phyloP scores from a whole-genome alignment of 2,888 invertebrate species.

The Timema cristinae region DNA sequence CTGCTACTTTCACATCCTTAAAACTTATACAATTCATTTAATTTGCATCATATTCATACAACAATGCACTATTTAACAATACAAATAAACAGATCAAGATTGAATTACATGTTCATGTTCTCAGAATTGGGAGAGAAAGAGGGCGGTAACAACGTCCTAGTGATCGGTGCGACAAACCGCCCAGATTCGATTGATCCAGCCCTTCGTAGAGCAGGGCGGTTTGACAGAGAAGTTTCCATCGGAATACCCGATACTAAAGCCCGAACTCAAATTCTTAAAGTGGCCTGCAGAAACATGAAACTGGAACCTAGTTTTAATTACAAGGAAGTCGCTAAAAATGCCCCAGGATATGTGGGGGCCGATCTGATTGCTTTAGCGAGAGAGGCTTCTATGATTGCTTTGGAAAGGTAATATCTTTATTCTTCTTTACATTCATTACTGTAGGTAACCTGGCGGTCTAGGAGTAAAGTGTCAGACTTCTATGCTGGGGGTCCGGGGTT shows the following conservation, averaged over 20 bases:
- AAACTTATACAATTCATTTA: too few relatives aligned
- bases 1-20: too few relatives aligned
- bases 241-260: constrained; percentile 88
- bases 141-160: constrained; percentile 62
- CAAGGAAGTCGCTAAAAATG: constrained; percentile 69
- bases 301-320: constrained; percentile 68
- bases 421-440: not conserved
- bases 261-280: constrained; percentile 71
- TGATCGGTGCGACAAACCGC: constrained; percentile 94
- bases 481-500: too few relatives aligned
- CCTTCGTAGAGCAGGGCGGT: constrained; percentile 83
- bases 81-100: too few relatives aligned
- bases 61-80: too few relatives aligned
- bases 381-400: constrained; percentile 84
- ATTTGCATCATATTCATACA: too few relatives aligned
- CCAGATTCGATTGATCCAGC: constrained; percentile 92
- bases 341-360: constrained; percentile 95
- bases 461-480: too few relatives aligned
- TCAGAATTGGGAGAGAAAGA: constrained; percentile 51
- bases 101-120: not conserved
- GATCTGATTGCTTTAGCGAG: constrained; percentile 83
- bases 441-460: not conserved
- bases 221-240: constrained; percentile 89
- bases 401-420: constrained; percentile 56
- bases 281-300: constrained; percentile 66